These are phyloP conservation scores for Fulmarus glacialis DNA, from an alignment of 2,113 vertebrate genomes.

Conservation along the genomic window DNA sequence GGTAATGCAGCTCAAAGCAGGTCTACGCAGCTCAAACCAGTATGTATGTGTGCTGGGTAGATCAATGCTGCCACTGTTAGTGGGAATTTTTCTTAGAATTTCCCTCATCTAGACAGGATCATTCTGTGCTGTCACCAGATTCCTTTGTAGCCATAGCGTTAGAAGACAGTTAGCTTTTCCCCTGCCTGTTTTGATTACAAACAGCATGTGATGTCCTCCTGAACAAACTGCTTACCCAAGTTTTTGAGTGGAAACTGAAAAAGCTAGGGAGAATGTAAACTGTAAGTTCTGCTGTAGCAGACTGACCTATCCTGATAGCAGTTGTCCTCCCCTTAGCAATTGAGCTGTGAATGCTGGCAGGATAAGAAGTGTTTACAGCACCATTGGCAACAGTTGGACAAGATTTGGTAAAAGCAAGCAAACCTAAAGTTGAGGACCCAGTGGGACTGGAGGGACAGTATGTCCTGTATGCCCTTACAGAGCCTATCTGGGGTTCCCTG, in stretches of 20 bases:
- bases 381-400: neutral
- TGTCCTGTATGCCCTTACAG: neutral
- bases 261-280: neutral
- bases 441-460: neutral
- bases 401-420: neutral
- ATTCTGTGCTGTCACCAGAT: neutral
- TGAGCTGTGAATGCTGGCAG: neutral
- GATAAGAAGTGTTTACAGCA: neutral
- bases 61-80: neutral
- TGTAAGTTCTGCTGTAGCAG: neutral
- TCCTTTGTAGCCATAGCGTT: neutral
- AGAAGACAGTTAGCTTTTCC: neutral
- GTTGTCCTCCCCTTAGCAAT: neutral
- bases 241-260: neutral
- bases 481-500: neutral
- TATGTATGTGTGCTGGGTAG: neutral
- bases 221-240: neutral
- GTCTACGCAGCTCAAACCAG: neutral
- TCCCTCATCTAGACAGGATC: neutral
- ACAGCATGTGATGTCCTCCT: neutral
- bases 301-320: neutral
- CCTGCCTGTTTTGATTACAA: neutral
- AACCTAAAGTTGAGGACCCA: neutral
- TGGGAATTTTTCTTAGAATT: neutral
- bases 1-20: neutral